Evolutionary conservation across 2,797 vertebrate genomes (phyloP), one percentile per base, ranked within the genome.

Genomic region (Zalophus californianus): DNA sequence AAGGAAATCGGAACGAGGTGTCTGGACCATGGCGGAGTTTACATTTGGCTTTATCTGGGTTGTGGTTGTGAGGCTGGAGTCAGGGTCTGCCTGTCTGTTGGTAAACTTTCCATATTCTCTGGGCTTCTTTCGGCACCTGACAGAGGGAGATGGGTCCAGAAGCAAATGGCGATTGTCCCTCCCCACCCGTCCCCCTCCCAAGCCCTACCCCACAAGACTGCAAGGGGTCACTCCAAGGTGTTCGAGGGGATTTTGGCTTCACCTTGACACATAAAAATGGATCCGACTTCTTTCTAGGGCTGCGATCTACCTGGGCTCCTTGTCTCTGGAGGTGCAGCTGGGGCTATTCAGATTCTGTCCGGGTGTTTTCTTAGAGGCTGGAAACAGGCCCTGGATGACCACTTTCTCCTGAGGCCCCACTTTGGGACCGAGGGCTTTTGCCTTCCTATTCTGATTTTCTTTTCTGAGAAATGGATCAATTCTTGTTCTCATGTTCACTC

Each of bases 1-100:
- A 97, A 97, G 96, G 86, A 92, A 98, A 98, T 92, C 44, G 83
- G 97, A 96, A 94, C 56, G 54, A 62, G 97, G 86, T 54, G 93
- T 96, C 95, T 98, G 4, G 96, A 95, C 96, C 92, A 25, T 38
- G 88, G 97, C 16, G 0, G 86, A 15, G 58, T 15, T 16, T 38
- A 64, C 1, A 3, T 70, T 56, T 62, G 60, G 93, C 52, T 96
- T 97, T 94, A 78, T 80, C 29, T 23, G 89, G 70, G 32, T 18
- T 90, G 80, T 50, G 0, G 93, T 78, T 95, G 91, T 25, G 86
- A 77, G 96, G 78, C 88, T 96, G 87, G 72, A 96, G 95, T 96
- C 89, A 77, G 98, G 96, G 86, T 82, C 78, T 86, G 97, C 58
- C 38, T 7, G 92, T 62, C 70, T 91, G 90, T 64, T 3, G 1